A percentile compares a stretch with the other conserved stretches of the same genome.
Evolutionary conservation across 2,797 vertebrate genomes (phyloP).

Genomic region (Peromyscus aztecus): DNA sequence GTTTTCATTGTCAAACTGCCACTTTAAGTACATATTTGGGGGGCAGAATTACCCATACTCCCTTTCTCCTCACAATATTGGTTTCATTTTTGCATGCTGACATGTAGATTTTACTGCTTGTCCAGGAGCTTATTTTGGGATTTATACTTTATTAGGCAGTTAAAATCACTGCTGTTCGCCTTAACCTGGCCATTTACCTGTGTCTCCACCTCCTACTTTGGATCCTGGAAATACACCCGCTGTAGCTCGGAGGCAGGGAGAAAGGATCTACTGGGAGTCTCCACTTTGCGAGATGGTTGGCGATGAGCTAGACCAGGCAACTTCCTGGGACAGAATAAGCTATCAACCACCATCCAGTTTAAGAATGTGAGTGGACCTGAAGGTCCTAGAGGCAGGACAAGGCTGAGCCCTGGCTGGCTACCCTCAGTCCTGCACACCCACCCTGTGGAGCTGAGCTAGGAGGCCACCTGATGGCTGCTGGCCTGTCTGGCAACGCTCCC

Average conservation of each 20-base stretch:
- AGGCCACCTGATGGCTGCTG: background rate
- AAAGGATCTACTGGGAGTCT: background rate
- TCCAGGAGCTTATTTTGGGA: conserved; percentile 51
- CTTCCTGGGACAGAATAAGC: background rate
- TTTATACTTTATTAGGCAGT: conserved; percentile 52
- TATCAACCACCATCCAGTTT: background rate
- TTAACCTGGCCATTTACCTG: background rate
- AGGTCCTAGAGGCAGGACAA: background rate
- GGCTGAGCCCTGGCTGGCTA: too few relatives aligned
- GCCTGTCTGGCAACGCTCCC: background rate
- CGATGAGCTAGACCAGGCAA: background rate
- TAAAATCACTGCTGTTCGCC: background rate
- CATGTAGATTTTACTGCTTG: conserved; percentile 21
- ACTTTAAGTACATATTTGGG: background rate
- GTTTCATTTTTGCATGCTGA: conserved; percentile 13
- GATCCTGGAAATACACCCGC: background rate
- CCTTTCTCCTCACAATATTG: background rate
- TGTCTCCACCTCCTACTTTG: background rate
- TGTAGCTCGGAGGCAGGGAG: background rate
- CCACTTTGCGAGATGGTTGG: background rate
- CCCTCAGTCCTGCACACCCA: background rate
- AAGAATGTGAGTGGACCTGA: background rate
- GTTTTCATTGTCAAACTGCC: conserved; percentile 7
- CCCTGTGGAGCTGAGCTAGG: background rate
- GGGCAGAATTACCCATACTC: background rate